Evolutionary conservation across 2,113 vertebrate species (phyloP).

Genomic region (Lichenostomus cassidix): DNA sequence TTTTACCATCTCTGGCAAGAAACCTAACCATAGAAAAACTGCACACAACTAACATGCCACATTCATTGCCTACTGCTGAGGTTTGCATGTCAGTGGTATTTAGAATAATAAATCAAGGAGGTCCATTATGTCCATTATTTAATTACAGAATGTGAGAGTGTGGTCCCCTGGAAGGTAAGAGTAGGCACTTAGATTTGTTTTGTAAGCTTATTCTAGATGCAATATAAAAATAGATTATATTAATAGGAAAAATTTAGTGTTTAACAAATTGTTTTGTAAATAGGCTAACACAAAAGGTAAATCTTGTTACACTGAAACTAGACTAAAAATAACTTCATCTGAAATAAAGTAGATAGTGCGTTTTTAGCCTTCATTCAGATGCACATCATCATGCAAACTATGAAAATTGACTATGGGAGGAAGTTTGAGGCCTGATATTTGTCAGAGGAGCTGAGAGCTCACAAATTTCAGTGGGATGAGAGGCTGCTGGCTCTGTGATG

Average conservation of each 20-base stretch:
- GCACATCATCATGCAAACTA: conserved; percentile 38
- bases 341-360: conserved; percentile 63
- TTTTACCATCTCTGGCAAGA: background rate
- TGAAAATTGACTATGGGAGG: background rate
- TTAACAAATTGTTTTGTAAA: conserved; percentile 68
- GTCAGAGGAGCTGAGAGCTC: background rate
- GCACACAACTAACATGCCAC: background rate
- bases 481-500: background rate
- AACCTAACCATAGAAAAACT: background rate
- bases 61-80: background rate
- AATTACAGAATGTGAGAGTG: background rate
- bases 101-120: background rate
- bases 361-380: conserved; percentile 56
- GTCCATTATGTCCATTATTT: background rate
- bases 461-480: background rate
- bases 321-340: conserved; percentile 59
- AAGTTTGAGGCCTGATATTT: background rate
- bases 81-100: background rate
- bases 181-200: conserved; percentile 74
- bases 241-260: conserved; percentile 77
- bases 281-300: conserved; percentile 48
- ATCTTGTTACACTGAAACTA: conserved; percentile 18
- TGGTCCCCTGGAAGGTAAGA: background rate
- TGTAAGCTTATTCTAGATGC: conserved; percentile 64
- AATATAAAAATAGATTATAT: conserved; percentile 81